Evolutionary conservation across 2,113 vertebrate species (phyloP).

Genomic region (Microtus richardsoni): DNA sequence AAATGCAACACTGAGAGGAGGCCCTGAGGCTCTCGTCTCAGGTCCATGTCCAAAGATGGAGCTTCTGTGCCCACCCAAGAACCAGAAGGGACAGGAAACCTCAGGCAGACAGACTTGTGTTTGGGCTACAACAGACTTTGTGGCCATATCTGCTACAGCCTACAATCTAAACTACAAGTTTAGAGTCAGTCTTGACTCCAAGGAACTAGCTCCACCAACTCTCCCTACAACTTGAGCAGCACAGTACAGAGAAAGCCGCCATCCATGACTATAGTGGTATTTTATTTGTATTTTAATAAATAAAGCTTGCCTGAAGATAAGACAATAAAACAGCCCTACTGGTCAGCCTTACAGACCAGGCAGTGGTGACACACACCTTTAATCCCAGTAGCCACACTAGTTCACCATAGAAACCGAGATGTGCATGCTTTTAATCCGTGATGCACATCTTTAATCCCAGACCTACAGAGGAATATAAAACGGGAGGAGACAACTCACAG

Average conservation of each 20-base stretch:
- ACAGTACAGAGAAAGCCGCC: not conserved
- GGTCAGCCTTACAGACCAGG: too few relatives aligned
- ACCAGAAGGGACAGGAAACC: not conserved
- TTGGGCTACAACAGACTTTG: not conserved
- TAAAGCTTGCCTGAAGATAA: too few relatives aligned
- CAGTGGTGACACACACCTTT: too few relatives aligned
- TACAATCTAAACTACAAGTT: not conserved
- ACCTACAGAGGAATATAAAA: too few relatives aligned
- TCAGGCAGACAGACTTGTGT: not conserved
- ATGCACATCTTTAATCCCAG: too few relatives aligned
- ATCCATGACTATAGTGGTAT: not conserved
- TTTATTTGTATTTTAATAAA: too few relatives aligned
- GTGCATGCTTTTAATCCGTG: too few relatives aligned
- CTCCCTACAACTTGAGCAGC: not conserved
- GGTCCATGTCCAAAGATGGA: not conserved
- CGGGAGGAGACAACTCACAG: too few relatives aligned
- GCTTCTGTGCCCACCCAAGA: not conserved
- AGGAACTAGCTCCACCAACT: not conserved
- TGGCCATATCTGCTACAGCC: not conserved
- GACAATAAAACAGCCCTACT: too few relatives aligned
- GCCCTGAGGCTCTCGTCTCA: not conserved
- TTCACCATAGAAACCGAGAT: too few relatives aligned
- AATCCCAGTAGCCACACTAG: too few relatives aligned
- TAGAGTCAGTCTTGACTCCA: not conserved
- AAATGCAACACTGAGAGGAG: not conserved